Percentiles rank a stretch among this genome's conserved stretches.
phyloP scores from a whole-genome alignment of 2,113 vertebrate genomes.

The Mungos mungo region DNA sequence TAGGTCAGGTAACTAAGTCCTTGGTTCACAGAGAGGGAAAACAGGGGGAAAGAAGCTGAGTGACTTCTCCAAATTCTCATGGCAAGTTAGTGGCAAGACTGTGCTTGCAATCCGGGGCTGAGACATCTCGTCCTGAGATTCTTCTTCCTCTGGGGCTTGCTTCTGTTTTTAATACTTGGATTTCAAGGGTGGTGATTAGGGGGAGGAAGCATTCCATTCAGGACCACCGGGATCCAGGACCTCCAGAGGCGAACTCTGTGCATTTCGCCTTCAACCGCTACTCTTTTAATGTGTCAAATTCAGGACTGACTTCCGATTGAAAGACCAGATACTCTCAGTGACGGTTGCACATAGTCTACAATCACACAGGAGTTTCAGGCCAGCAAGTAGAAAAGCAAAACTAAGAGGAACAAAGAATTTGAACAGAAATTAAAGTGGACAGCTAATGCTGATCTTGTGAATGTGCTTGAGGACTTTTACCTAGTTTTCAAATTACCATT shows the following conservation, averaged over 20 bases:
- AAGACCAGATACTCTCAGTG: slow-evolving; percentile 33
- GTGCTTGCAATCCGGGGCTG: background rate
- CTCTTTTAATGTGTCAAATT: slow-evolving; percentile 32
- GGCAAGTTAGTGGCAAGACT: background rate
- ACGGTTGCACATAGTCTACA: background rate
- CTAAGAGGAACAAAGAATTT: background rate
- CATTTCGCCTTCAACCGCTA: background rate
- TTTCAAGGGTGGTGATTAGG: background rate
- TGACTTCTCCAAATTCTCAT: background rate
- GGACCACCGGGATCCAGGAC: background rate
- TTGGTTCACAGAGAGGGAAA: background rate
- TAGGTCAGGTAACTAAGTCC: background rate
- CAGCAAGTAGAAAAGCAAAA: background rate
- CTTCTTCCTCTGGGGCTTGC: background rate
- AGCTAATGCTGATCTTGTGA: background rate
- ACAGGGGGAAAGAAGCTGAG: background rate
- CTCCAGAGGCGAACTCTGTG: slow-evolving; percentile 12
- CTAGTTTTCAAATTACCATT: background rate
- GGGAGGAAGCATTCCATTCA: background rate
- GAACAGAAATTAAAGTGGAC: background rate
- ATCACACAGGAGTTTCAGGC: background rate
- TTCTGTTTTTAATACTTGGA: slow-evolving; percentile 10
- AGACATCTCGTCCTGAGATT: background rate
- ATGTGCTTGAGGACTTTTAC: background rate
- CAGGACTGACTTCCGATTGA: slow-evolving; percentile 42